phyloP scores from a whole-genome alignment of 1,140 invertebrate species.

The Drosophila murphyi region DNA sequence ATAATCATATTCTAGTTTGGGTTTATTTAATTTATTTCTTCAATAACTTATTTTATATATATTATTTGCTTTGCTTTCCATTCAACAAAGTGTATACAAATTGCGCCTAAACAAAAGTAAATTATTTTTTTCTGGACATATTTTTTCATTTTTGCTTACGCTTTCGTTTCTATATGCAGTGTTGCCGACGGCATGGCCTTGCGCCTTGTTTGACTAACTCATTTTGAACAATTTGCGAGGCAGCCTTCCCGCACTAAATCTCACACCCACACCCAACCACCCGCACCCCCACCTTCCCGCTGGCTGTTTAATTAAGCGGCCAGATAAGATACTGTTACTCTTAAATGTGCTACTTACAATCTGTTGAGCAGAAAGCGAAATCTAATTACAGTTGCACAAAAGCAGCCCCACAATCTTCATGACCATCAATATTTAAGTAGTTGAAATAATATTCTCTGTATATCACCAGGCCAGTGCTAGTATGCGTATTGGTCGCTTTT shows the following conservation, averaged over 20 bases:
- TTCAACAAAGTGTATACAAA: too few relatives aligned
- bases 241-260: slow-evolving; percentile 1
- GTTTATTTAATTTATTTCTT: too few relatives aligned
- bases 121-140: neutral
- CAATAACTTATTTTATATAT: too few relatives aligned
- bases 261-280: neutral
- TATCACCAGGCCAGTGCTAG: neutral
- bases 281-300: neutral
- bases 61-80: too few relatives aligned
- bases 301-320: slow-evolving; percentile 66
- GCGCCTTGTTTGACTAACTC: slow-evolving; percentile 77
- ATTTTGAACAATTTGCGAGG: slow-evolving; percentile 73
- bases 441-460: slow-evolving; percentile 17
- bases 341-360: slow-evolving; percentile 61
- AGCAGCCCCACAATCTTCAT: slow-evolving; percentile 25
- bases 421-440: slow-evolving; percentile 44
- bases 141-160: slow-evolving; percentile 53
- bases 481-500: neutral
- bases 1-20: too few relatives aligned
- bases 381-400: slow-evolving; percentile 61
- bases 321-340: slow-evolving; percentile 67
- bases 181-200: slow-evolving; percentile 61
- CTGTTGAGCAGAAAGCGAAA: slow-evolving; percentile 64
- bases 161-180: slow-evolving; percentile 58
- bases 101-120: neutral